These are phyloP conservation scores for Gnathonemus echidnorhynchus DNA, from an alignment of 2,113 vertebrate species.

Conservation along the genomic window DNA sequence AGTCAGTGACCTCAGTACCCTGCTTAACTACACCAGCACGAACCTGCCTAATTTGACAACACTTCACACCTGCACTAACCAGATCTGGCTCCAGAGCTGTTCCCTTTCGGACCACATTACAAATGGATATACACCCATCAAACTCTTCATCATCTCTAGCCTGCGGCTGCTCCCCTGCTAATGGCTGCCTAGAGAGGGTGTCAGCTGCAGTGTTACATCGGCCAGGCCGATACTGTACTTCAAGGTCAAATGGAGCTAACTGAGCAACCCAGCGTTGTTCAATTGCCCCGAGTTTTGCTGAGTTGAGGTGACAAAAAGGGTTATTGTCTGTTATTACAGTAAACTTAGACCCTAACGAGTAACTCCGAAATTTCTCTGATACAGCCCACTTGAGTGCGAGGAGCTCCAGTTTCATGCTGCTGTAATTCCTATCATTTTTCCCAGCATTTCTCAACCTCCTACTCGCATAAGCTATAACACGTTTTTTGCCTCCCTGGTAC, in stretches of 20 bases:
- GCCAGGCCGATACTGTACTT: conserved; percentile 16
- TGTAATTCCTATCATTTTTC: conserved; percentile 24
- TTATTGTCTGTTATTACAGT: background rate
- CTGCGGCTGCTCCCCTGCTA: conserved; percentile 9
- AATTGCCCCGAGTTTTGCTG: conserved; percentile 7
- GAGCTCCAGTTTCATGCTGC: conserved; percentile 23
- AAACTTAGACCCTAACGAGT: conserved; percentile 16
- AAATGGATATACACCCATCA: conserved; percentile 30
- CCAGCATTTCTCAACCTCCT: conserved; percentile 18
- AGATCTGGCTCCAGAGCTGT: conserved; percentile 20
- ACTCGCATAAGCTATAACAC: conserved; percentile 18
- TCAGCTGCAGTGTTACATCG: background rate
- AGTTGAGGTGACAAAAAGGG: conserved; percentile 11
- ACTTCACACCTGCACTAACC: conserved; percentile 6
- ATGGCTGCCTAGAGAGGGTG: conserved; percentile 15
- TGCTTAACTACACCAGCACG: background rate
- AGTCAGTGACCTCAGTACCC: background rate
- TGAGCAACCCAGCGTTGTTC: conserved; percentile 23
- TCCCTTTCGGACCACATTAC: conserved; percentile 15
- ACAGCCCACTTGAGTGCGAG: conserved; percentile 22
- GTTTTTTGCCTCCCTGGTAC: background rate
- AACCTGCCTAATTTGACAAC: conserved; percentile 23
- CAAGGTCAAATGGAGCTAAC: conserved; percentile 19
- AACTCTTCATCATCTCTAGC: background rate
- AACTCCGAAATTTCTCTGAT: conserved; percentile 7